These are phyloP conservation scores for Gulo gulo DNA, from an alignment of 2,113 vertebrate genomes.

Conservation along the genomic window DNA sequence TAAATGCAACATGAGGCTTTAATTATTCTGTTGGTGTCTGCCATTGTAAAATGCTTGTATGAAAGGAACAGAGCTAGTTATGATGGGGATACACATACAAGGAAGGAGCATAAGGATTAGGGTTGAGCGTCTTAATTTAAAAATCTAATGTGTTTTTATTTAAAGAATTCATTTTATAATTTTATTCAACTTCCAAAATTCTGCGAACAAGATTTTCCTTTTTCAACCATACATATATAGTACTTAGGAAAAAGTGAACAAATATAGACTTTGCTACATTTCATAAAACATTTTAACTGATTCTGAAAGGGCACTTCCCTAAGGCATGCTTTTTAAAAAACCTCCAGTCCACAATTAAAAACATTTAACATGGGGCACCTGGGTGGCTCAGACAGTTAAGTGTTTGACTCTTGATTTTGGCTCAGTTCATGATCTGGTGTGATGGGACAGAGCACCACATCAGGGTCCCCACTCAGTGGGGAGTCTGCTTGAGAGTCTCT, in stretches of 20 bases:
- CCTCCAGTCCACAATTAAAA: background rate
- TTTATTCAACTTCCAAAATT: conserved; percentile 25
- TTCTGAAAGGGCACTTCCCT: background rate
- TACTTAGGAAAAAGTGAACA: background rate
- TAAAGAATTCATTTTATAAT: conserved; percentile 7
- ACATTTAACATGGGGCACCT: background rate
- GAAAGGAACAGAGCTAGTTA: background rate
- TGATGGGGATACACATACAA: background rate
- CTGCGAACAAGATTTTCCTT: conserved; percentile 20
- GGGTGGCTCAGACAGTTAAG: background rate
- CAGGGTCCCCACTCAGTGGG: background rate
- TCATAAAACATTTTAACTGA: background rate
- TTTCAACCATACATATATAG: background rate
- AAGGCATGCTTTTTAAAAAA: background rate
- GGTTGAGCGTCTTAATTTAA: background rate
- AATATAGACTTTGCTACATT: background rate
- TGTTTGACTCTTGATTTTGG: background rate
- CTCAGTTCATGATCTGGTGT: background rate
- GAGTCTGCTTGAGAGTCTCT: background rate
- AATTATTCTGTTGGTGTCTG: background rate
- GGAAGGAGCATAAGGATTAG: background rate
- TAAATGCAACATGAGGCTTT: background rate
- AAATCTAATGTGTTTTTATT: conserved; percentile 42
- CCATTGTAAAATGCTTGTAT: no score
- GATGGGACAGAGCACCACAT: background rate